Percentiles rank a stretch among this genome's conserved stretches.
phyloP scores from a whole-genome alignment of 2,797 vertebrate species.

The Cichlasoma orientale region DNA sequence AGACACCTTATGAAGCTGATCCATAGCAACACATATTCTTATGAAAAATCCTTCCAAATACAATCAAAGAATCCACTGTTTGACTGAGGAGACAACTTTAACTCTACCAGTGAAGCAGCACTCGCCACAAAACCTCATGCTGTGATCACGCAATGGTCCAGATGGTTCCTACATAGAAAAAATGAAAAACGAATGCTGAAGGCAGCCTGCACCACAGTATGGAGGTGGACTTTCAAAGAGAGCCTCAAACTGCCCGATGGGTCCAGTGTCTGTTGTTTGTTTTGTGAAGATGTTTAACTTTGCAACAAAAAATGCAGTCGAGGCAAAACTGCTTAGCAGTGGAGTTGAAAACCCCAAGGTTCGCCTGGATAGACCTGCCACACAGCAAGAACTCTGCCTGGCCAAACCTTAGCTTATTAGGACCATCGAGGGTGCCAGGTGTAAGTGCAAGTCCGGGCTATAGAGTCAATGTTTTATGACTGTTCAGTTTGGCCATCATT shows the following conservation, averaged over 20 bases:
- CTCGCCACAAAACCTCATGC: constrained; percentile 46
- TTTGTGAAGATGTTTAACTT: constrained; percentile 40
- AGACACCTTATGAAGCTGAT: constrained; percentile 25
- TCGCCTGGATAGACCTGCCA: not conserved
- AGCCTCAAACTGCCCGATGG: constrained; percentile 48
- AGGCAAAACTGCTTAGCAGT: constrained; percentile 10
- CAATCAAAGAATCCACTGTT: constrained; percentile 36
- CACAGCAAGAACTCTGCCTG: constrained; percentile 17
- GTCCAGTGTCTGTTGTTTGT: constrained; percentile 20
- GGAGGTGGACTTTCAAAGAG: constrained; percentile 53
- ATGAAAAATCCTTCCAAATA: constrained; percentile 31
- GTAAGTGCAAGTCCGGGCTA: constrained; percentile 23
- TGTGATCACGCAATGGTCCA: constrained; percentile 62
- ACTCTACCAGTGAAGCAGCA: constrained; percentile 41
- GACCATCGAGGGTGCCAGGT: constrained; percentile 32
- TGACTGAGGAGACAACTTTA: constrained; percentile 42
- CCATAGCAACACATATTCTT: constrained; percentile 15
- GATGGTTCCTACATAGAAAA: constrained; percentile 62
- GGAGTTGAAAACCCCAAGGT: constrained; percentile 34
- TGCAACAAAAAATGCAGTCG: constrained; percentile 13
- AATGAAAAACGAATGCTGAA: constrained; percentile 28
- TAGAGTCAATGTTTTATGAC: constrained; percentile 43
- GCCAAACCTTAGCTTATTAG: constrained; percentile 48
- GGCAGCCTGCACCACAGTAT: constrained; percentile 57
- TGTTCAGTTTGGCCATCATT: constrained; percentile 38